These are phyloP conservation scores for Mugil cephalus DNA, from an alignment of 2,113 vertebrate genomes.

Conservation along the genomic window DNA sequence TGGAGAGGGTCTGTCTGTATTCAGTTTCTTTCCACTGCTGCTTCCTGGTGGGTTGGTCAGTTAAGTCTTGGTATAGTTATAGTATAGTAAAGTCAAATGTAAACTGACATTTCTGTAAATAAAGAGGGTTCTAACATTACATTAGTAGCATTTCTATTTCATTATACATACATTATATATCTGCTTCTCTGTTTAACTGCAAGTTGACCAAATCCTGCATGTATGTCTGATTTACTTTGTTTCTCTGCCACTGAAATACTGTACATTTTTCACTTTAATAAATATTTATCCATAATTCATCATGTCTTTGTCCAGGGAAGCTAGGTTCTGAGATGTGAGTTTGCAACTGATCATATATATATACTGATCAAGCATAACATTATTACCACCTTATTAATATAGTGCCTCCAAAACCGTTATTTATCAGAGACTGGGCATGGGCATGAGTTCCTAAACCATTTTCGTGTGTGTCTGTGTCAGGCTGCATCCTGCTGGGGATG, in stretches of 20 bases:
- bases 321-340: too few relatives aligned
- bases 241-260: constrained; percentile 25
- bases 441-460: too few relatives aligned
- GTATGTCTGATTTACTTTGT: constrained; percentile 10
- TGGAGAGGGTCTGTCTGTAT: not conserved
- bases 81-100: constrained; percentile 46
- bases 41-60: constrained; percentile 55
- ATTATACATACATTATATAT: too few relatives aligned
- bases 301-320: too few relatives aligned
- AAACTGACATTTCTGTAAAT: constrained; percentile 69
- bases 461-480: too few relatives aligned
- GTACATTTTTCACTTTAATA: constrained; percentile 19
- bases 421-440: too few relatives aligned
- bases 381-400: too few relatives aligned
- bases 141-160: constrained; percentile 11
- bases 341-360: too few relatives aligned
- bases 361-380: too few relatives aligned
- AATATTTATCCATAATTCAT: constrained; percentile 1
- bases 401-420: too few relatives aligned
- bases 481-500: too few relatives aligned
- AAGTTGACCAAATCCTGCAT: not conserved
- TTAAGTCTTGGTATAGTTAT: constrained; percentile 16
- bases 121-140: constrained; percentile 57
- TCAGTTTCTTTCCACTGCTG: constrained; percentile 31
- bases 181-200: not conserved